Evolutionary conservation across 2,888 invertebrate species (phyloP), one percentile per base, ranked within the genome.

Genomic region (Lordiphosa fenestrarum): DNA sequence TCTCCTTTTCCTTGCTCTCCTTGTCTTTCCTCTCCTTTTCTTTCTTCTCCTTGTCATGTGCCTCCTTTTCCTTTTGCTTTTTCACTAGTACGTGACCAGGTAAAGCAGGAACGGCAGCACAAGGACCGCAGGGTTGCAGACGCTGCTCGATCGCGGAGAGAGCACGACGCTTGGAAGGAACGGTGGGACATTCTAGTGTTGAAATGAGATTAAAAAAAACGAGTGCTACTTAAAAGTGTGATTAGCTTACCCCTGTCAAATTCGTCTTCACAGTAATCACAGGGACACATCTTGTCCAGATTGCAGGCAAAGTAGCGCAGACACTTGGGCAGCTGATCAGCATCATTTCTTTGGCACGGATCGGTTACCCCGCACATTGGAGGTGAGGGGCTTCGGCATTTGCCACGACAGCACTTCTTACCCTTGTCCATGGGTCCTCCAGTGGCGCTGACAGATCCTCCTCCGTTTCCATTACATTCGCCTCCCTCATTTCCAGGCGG

Each of bases 251-350:
- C 71, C 54, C 88, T 82, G 49, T 83, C 87, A n/a, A 77, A 85
- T n/a, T 87, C 84, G 56, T 88, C 87, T 54, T 88, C 87, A 30
- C 88, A 85, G 13, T 69, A 71, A 2, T 73, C 87, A 42, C 83
- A 86, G 3, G 86, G 84, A 33, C 81, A 85, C 30, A 78, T 44
- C 55, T 82, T 87, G 52, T 86, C 86, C 13, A 85, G 62, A 54
- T 88, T 89, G 39, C 86, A 86, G 33, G 84, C 74, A 58, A 87
- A 88, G 47, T 88, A 88, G 0, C 88, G 82, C 7, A 82, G 66
- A 23, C 85, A 86, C 12, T 76, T 54, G 0, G 52, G 23, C 3
- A 63, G 46, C 1, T 65, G 21, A 0, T 65, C 63, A 0, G 48
- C 23, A 0, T 15, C 30, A 30, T 3, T 10, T 30, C 10, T 15